A percentile compares a stretch with the other conserved stretches of the same genome.
These are phyloP conservation scores for Hermaeophaga mercurialis DNA, from an alignment of 2,888 invertebrate genomes.

Conservation along the genomic window DNA sequence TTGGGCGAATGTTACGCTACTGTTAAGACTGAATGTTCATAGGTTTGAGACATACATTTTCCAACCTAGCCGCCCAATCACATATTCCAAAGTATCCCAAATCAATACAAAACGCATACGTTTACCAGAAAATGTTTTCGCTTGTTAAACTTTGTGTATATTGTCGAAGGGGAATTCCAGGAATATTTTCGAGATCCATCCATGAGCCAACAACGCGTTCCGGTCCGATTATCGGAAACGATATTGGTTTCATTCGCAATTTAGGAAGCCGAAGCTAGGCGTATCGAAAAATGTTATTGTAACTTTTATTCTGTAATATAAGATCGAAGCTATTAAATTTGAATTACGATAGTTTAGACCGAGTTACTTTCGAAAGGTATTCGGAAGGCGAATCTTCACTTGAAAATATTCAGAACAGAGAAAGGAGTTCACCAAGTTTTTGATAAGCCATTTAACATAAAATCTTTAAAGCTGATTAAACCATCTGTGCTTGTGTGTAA, in stretches of 20 bases:
- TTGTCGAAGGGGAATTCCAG: conserved; percentile 24
- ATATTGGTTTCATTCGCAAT: conserved; percentile 23
- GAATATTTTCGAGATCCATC: conserved; percentile 23
- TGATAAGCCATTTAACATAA: no score
- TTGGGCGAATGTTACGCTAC: conserved; percentile 13
- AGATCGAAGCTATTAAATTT: conserved; percentile 7
- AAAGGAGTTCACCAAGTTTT: no score
- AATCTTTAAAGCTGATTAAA: no score
- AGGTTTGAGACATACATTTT: conserved; percentile 43
- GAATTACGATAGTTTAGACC: no score
- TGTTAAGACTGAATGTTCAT: conserved; percentile 38
- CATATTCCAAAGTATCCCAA: conserved; percentile 48
- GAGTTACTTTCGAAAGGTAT: no score
- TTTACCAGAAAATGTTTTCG: conserved; percentile 31
- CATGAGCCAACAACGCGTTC: conserved; percentile 1
- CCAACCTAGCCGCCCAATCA: conserved; percentile 43
- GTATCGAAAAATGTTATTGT: conserved; percentile 12
- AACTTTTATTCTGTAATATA: conserved; percentile 9
- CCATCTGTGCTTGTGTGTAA: no score
- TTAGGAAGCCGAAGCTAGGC: conserved; percentile 9
- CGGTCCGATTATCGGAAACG: conserved; percentile 12
- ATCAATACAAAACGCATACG: conserved; percentile 44
- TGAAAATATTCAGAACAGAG: no score
- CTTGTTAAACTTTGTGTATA: conserved; percentile 34
- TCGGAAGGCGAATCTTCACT: no score